Evolutionary conservation across 2,797 vertebrate genomes (phyloP).

Genomic region (Muscicapa striata): DNA sequence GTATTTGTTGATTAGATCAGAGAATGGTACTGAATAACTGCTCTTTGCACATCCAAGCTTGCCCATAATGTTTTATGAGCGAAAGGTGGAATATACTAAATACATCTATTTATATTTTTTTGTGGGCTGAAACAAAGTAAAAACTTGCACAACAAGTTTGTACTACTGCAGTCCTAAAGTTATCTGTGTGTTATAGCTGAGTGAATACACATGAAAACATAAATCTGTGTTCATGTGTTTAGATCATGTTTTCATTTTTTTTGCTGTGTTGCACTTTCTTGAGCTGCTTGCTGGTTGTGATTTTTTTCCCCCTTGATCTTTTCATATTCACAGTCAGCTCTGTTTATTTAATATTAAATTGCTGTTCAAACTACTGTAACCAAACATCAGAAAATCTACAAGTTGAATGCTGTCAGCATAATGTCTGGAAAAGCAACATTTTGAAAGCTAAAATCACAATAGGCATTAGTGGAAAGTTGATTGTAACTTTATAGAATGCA

Average conservation of each 20-base stretch:
- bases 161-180: not conserved
- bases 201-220: not conserved
- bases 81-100: not conserved
- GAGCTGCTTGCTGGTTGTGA: slow-evolving; percentile 28
- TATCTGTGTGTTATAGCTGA: not conserved
- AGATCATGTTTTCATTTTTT: not conserved
- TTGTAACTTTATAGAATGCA: not conserved
- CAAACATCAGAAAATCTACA: not conserved
- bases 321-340: slow-evolving; percentile 4
- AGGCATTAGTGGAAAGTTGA: not conserved
- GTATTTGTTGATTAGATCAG: not conserved
- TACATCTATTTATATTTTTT: not conserved
- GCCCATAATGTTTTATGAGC: not conserved
- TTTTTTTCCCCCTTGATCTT: not conserved
- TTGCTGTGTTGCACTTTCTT: slow-evolving; percentile 33
- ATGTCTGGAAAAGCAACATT: not conserved
- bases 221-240: not conserved
- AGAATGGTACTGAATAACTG: not conserved
- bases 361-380: slow-evolving; percentile 38
- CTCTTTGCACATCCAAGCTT: not conserved
- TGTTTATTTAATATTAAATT: slow-evolving; percentile 55
- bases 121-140: not conserved
- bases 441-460: not conserved
- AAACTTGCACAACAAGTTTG: not conserved
- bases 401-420: not conserved